Conservation (phyloP, 2,113 vertebrate genomes). For the Elaphurus davidianus region DNA sequence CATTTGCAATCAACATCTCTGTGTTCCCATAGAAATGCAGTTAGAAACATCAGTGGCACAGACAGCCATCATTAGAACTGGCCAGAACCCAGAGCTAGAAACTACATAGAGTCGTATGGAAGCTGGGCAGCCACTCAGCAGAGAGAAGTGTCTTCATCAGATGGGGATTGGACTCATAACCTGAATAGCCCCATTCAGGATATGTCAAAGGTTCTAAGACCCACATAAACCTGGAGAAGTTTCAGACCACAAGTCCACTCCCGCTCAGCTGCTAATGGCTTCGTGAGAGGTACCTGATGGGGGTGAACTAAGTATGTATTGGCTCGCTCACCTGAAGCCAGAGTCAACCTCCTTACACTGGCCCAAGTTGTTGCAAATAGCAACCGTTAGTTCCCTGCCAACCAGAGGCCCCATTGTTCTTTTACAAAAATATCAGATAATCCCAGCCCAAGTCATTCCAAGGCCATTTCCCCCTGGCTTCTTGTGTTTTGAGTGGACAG, state of each 20-base stretch:
- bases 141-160: neutral
- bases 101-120: neutral
- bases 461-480: slow-evolving; percentile 6
- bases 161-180: neutral
- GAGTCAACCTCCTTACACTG: neutral
- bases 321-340: neutral
- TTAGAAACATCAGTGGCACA: neutral
- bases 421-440: slow-evolving; percentile 60
- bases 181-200: neutral
- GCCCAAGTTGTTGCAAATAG: slow-evolving; percentile 43
- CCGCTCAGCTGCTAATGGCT: neutral
- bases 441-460: slow-evolving; percentile 47
- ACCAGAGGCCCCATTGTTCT: slow-evolving; percentile 44
- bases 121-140: neutral
- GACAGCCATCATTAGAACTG: neutral
- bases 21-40: neutral
- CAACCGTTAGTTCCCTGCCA: slow-evolving; percentile 30
- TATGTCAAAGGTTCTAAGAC: neutral
- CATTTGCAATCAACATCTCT: neutral
- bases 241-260: neutral
- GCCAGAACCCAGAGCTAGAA: neutral
- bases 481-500: slow-evolving; percentile 29
- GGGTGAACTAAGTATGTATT: neutral
- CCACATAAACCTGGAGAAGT: neutral
- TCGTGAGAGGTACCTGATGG: neutral